These are phyloP conservation scores for Gnathonemus echidnorhynchus DNA, from an alignment of 2,113 vertebrate genomes.

Conservation along the genomic window DNA sequence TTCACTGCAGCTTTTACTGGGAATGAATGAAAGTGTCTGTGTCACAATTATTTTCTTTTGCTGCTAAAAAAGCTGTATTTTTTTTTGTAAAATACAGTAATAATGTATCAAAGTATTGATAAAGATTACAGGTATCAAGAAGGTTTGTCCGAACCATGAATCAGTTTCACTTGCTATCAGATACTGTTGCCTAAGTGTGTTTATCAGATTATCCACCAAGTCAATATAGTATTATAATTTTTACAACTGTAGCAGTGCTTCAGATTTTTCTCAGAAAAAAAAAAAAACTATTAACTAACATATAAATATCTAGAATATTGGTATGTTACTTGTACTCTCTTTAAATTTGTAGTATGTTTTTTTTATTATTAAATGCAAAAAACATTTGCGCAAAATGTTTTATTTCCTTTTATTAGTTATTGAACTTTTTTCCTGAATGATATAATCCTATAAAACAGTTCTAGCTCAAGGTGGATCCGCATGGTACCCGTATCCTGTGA, in stretches of 20 bases:
- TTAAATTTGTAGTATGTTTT: not conserved
- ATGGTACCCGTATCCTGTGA: not conserved
- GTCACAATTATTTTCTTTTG: not conserved
- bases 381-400: not conserved
- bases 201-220: not conserved
- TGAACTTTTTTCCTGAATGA: not conserved
- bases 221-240: not conserved
- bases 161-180: not conserved
- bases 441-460: not conserved
- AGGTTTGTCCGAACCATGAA: not conserved
- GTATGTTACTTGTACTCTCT: not conserved
- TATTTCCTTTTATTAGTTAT: not conserved
- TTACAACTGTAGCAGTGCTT: not conserved
- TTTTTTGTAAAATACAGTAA: not conserved
- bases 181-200: not conserved
- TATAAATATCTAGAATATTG: not conserved
- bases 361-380: not conserved
- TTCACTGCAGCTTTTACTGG: constrained; percentile 22
- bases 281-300: not conserved
- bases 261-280: not conserved
- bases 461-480: not conserved
- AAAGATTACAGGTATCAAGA: not conserved
- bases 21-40: not conserved
- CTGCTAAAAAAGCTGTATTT: not conserved
- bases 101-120: not conserved